A percentile compares a stretch with the other conserved stretches of the same genome.
These are phyloP conservation scores for Heteronetta atricapilla DNA, from an alignment of 2,113 vertebrate genomes.

Conservation along the genomic window DNA sequence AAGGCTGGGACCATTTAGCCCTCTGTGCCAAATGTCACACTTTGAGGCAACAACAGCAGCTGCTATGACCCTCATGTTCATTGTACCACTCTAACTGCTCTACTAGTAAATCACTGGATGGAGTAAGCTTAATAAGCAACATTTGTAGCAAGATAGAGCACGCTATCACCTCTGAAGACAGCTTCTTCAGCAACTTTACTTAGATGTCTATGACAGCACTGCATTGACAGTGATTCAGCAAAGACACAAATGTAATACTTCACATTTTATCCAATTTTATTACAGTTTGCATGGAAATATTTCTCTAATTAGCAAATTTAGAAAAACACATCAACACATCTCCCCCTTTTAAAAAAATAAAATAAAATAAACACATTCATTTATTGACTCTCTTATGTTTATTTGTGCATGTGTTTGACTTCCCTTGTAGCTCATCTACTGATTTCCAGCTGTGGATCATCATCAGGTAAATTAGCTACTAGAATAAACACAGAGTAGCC, in stretches of 20 bases:
- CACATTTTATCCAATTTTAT: neutral
- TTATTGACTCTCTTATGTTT: neutral
- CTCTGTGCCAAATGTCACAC: neutral
- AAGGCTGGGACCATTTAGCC: neutral
- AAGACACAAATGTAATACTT: neutral
- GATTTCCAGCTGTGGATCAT: neutral
- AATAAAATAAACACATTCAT: neutral
- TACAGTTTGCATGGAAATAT: neutral
- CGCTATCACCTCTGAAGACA: neutral
- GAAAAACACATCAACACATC: neutral
- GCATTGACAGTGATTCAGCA: neutral
- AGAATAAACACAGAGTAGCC: neutral
- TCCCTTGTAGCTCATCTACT: neutral
- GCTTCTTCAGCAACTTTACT: neutral
- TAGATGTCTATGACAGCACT: neutral
- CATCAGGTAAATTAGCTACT: neutral
- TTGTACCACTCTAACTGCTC: neutral
- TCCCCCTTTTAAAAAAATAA: neutral
- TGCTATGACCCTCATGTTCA: neutral
- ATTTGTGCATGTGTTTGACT: neutral
- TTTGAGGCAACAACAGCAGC: neutral
- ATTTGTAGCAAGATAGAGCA: neutral
- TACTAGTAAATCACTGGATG: neutral
- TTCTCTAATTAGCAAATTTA: neutral
- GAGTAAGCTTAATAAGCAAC: neutral